Conservation (phyloP, 1,140 invertebrate genomes). For the Drosophila ogumai region DNA sequence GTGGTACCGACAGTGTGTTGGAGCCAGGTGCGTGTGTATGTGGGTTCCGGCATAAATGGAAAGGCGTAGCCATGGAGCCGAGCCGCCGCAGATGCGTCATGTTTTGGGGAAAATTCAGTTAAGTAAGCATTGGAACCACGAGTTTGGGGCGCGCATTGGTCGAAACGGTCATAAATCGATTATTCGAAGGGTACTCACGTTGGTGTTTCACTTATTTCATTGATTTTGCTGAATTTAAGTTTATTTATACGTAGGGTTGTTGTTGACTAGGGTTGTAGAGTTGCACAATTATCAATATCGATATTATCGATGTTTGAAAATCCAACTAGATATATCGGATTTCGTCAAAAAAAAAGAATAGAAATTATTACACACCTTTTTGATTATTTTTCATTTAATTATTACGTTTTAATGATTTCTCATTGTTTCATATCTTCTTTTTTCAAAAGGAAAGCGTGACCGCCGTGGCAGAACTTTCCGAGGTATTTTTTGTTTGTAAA, state of each 20-base stretch:
- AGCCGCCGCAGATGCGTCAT: conserved; percentile 74
- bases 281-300: not conserved
- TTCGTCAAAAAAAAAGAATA: not conserved
- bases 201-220: conserved; percentile 60
- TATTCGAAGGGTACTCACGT: conserved; percentile 45
- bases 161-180: conserved; percentile 43
- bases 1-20: conserved; percentile 45
- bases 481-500: no score
- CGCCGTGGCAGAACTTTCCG: no score
- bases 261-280: conserved; percentile 7
- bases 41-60: conserved; percentile 69
- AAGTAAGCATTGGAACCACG: conserved; percentile 48
- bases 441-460: no score
- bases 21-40: conserved; percentile 34
- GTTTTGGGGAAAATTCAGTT: conserved; percentile 74
- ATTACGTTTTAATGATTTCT: no score
- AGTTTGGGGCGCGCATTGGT: not conserved
- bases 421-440: no score
- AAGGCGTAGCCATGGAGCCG: conserved; percentile 65
- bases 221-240: conserved; percentile 46
- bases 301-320: not conserved
- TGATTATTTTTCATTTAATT: no score
- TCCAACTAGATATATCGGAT: not conserved
- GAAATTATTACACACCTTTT: no score
- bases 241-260: conserved; percentile 38